A percentile compares a stretch with the other conserved stretches of the same genome.
Conservation (phyloP, 1,140 invertebrate genomes). For the Microplitis demolitor region DNA sequence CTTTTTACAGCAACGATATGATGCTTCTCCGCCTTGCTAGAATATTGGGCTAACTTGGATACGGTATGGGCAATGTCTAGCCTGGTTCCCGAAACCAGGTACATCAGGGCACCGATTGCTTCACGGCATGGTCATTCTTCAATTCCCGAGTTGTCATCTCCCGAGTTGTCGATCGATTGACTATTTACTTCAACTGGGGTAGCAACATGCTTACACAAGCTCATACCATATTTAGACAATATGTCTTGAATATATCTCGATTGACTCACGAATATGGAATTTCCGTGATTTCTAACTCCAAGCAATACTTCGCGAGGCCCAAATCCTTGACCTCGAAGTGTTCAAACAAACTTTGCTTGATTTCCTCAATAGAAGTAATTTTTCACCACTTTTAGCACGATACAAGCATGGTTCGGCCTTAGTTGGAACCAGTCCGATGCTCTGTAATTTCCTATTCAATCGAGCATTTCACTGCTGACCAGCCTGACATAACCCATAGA, state of each 20-base stretch:
- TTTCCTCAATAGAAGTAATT: constrained; percentile 31
- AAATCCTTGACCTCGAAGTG: constrained; percentile 80
- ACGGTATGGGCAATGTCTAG: too few species aligned
- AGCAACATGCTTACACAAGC: constrained; percentile 29
- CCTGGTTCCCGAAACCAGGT: too few species aligned
- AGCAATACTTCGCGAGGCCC: constrained; percentile 80
- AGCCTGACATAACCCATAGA: constrained; percentile 52
- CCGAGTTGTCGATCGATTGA: too few species aligned
- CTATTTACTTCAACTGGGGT: constrained; percentile 25
- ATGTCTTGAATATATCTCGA: constrained; percentile 25
- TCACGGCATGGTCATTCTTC: too few species aligned
- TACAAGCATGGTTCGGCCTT: constrained; percentile 46
- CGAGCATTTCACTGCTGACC: constrained; percentile 39
- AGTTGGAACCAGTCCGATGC: constrained; percentile 34
- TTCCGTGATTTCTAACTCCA: constrained; percentile 25
- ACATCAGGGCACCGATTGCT: too few species aligned
- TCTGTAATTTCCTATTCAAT: constrained; percentile 34
- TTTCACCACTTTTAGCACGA: constrained; percentile 23
- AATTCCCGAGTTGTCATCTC: too few species aligned
- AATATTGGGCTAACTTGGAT: too few species aligned
- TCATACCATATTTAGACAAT: constrained; percentile 37
- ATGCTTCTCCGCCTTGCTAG: too few species aligned
- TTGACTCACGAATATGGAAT: constrained; percentile 19
- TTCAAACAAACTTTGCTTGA: not conserved
- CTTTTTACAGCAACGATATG: too few species aligned